phyloP scores from a whole-genome alignment of 2,113 vertebrate species.

The Channa maculata region DNA sequence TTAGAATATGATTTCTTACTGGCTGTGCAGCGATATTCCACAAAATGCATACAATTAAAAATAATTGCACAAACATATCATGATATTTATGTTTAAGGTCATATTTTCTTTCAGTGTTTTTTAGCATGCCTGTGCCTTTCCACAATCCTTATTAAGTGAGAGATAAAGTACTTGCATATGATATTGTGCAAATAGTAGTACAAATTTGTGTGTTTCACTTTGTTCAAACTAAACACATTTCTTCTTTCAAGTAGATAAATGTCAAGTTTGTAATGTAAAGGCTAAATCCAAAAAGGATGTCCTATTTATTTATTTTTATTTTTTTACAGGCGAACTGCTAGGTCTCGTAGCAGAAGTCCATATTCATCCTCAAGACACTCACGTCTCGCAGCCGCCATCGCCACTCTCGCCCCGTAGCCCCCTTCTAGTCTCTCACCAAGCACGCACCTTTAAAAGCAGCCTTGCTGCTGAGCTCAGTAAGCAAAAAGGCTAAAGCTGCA shows the following conservation, averaged over 20 bases:
- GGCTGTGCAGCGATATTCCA: too few species aligned
- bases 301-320: background rate
- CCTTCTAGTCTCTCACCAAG: conserved; percentile 97
- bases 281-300: background rate
- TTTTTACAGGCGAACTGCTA: conserved; percentile 86
- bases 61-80: too few species aligned
- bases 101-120: background rate
- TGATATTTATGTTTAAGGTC: too few species aligned
- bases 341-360: conserved; percentile 94
- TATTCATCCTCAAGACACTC: conserved; percentile 91
- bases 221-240: too few species aligned
- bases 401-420: conserved; percentile 91
- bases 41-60: too few species aligned
- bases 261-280: background rate
- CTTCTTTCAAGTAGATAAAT: too few species aligned
- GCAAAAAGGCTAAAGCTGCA: conserved; percentile 94
- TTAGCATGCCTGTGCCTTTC: background rate
- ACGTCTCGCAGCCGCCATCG: conserved; percentile 92
- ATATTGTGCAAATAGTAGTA: background rate
- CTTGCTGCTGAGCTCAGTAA: conserved; percentile 97
- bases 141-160: background rate
- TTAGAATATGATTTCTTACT: too few species aligned
- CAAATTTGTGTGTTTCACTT: too few species aligned
- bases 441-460: conserved; percentile 94
- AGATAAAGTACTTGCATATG: background rate